These are phyloP conservation scores for Gopherus flavomarginatus DNA, from an alignment of 2,113 vertebrate species.

Conservation along the genomic window DNA sequence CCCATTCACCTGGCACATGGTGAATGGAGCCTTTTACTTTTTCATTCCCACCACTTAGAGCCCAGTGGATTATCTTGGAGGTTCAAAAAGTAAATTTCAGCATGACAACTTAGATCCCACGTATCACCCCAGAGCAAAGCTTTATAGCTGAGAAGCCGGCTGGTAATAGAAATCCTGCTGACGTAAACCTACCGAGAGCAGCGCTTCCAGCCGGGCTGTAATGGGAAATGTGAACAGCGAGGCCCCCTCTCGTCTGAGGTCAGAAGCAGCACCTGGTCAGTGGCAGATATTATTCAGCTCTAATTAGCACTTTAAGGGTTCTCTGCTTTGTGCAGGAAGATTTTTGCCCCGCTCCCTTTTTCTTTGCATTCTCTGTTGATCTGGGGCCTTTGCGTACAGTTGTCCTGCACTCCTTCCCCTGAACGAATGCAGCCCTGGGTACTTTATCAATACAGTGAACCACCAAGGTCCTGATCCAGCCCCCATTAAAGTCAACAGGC, in stretches of 20 bases:
- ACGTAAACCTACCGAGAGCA: neutral
- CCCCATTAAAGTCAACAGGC: neutral
- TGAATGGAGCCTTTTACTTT: neutral
- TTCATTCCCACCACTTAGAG: neutral
- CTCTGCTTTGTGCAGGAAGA: neutral
- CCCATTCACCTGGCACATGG: neutral
- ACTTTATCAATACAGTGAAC: neutral
- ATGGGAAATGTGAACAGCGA: neutral
- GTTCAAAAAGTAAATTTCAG: neutral
- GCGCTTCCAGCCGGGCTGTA: neutral
- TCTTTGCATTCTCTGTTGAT: neutral
- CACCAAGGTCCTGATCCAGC: neutral
- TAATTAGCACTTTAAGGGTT: neutral
- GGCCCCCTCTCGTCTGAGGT: neutral
- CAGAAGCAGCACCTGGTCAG: neutral
- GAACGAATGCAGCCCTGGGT: neutral
- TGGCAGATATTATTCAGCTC: rapidly evolving
- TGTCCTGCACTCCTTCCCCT: neutral
- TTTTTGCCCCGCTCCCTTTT: neutral
- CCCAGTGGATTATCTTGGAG: rapidly evolving
- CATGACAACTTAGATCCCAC: neutral
- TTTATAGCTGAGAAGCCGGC: neutral
- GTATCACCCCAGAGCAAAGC: neutral
- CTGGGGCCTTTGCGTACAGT: neutral
- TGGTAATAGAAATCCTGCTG: rapidly evolving